phyloP scores from a whole-genome alignment of 2,113 vertebrate genomes.

The Atractosteus spatula region DNA sequence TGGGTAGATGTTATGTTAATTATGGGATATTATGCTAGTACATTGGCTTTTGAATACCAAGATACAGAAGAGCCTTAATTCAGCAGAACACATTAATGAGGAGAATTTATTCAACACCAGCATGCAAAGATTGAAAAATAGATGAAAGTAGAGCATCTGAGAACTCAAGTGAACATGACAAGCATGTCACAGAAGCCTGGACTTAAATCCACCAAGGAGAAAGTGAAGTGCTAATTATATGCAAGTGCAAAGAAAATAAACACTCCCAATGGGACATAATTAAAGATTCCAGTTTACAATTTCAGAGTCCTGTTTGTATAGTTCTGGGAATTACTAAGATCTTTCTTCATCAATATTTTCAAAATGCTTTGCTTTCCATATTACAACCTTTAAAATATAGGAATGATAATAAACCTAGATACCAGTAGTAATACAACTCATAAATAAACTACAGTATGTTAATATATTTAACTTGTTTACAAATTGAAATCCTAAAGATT shows the following conservation, averaged over 20 bases:
- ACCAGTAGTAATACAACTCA: too few species aligned
- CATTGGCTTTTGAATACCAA: neutral
- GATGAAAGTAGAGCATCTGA: neutral
- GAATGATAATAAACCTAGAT: too few species aligned
- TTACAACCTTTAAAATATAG: neutral
- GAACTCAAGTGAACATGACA: neutral
- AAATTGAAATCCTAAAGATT: too few species aligned
- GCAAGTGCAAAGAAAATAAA: neutral
- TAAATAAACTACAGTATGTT: too few species aligned
- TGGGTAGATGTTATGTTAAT: neutral
- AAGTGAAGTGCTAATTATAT: neutral
- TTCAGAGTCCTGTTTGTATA: too few species aligned
- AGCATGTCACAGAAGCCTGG: neutral
- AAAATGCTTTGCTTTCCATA: neutral
- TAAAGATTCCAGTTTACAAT: too few species aligned
- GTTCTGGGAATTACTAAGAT: neutral
- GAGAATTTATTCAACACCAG: conserved; percentile 3
- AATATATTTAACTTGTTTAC: too few species aligned
- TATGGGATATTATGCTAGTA: neutral
- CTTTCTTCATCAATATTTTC: neutral
- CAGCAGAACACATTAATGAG: neutral
- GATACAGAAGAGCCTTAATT: neutral
- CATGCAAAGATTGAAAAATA: neutral
- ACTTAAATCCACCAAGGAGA: neutral
- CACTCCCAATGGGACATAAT: too few species aligned